Evolutionary conservation across 2,888 invertebrate genomes (phyloP).

Genomic region (Drosophila melanosoma): DNA sequence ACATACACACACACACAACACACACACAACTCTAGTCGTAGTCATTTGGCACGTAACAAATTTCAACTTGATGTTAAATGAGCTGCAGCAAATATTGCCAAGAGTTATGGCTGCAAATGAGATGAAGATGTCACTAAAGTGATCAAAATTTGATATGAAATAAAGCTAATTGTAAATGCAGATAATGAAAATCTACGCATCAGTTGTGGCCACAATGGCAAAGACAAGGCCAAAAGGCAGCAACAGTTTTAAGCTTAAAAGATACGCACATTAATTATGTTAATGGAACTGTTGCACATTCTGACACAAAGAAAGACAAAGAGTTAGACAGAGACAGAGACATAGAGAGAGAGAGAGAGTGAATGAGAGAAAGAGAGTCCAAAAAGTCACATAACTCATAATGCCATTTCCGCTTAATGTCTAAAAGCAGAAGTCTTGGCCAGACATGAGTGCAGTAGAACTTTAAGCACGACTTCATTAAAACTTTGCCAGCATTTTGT

Average conservation of each 20-base stretch:
- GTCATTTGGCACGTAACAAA: constrained; percentile 32
- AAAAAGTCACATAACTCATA: constrained; percentile 72
- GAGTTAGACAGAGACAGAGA: not conserved
- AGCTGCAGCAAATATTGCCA: constrained; percentile 17
- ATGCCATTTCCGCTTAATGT: constrained; percentile 65
- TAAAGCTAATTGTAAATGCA: constrained; percentile 21
- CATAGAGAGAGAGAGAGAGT: constrained; percentile 28
- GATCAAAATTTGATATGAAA: constrained; percentile 16
- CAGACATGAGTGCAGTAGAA: constrained; percentile 49
- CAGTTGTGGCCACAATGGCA: constrained; percentile 14
- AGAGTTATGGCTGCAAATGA: not conserved
- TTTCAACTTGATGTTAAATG: constrained; percentile 40
- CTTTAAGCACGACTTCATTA: constrained; percentile 72
- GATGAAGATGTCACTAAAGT: constrained; percentile 20
- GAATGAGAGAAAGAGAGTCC: not conserved
- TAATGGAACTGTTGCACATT: constrained; percentile 70
- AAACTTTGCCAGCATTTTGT: constrained; percentile 60
- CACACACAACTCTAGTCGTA: not conserved
- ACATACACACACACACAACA: constrained; percentile 1
- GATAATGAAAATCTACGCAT: constrained; percentile 27
- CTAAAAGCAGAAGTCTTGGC: constrained; percentile 22
- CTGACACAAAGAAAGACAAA: constrained; percentile 11
- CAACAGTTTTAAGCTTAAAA: constrained; percentile 11
- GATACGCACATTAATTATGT: constrained; percentile 74
- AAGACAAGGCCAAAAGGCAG: constrained; percentile 15